A percentile compares a stretch with the other conserved stretches of the same genome.
phyloP scores from a whole-genome alignment of 1,140 invertebrate species.

The Phymorhynchus buccinoides region DNA sequence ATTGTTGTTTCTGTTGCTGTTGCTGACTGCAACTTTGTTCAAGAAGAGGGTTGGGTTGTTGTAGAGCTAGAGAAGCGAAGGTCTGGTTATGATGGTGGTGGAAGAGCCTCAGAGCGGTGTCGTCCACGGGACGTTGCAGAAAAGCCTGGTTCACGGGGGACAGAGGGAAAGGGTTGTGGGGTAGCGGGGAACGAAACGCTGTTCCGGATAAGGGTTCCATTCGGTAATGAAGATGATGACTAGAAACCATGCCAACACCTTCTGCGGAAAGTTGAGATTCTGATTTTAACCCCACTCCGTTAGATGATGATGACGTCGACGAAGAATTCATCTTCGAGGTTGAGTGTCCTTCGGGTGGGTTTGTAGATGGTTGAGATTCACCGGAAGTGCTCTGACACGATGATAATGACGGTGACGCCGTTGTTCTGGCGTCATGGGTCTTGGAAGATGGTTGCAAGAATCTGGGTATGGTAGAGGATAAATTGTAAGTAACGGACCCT shows the following conservation, averaged over 20 bases:
- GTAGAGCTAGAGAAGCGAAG: conserved; percentile 31
- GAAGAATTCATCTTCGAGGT: background rate
- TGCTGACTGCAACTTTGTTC: background rate
- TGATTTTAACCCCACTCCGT: no score
- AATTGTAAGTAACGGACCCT: conserved; percentile 23
- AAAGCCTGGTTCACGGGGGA: background rate
- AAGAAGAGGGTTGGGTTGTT: conserved; percentile 33
- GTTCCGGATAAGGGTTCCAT: conserved; percentile 28
- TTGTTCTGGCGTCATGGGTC: background rate
- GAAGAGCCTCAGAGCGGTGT: conserved; percentile 36
- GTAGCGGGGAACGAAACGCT: conserved; percentile 8
- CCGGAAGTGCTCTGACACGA: no score
- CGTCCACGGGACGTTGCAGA: conserved; percentile 26
- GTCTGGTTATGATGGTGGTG: conserved; percentile 39
- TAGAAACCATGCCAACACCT: no score
- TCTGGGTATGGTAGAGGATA: conserved; percentile 40
- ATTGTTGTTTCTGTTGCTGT: no score
- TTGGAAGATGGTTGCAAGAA: background rate
- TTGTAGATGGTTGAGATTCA: no score
- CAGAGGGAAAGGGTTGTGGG: background rate
- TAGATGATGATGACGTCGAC: no score
- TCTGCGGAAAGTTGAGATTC: background rate
- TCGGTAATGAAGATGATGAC: background rate
- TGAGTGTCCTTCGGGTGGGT: background rate
- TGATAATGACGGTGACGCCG: no score